Evolutionary conservation across 2,797 vertebrate species (phyloP).

Genomic region (Macrochelys suwanniensis): DNA sequence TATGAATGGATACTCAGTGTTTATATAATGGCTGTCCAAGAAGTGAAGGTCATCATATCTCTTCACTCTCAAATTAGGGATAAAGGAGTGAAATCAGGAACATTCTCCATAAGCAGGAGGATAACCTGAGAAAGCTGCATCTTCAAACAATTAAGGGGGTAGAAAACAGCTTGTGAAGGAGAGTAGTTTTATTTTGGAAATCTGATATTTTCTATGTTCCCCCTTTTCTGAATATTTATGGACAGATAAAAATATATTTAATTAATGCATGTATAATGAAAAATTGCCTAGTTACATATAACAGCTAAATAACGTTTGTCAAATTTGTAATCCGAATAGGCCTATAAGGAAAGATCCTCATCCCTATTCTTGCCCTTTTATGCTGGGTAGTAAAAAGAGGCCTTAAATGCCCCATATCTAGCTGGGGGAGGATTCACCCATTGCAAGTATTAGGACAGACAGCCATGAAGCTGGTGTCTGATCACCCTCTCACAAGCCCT

Average conservation of each 20-base stretch:
- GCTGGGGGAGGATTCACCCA: not conserved
- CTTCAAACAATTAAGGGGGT: not conserved
- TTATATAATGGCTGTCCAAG: slow-evolving; percentile 43
- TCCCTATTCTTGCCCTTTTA: accelerated
- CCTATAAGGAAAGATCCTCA: not conserved
- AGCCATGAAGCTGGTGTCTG: not conserved
- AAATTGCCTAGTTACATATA: not conserved
- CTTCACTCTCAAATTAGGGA: slow-evolving; percentile 56
- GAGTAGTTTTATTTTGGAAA: not conserved
- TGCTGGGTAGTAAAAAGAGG: not conserved
- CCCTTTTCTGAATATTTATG: not conserved
- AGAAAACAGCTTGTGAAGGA: not conserved
- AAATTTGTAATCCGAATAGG: accelerated
- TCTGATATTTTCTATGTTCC: not conserved
- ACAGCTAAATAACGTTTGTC: not conserved
- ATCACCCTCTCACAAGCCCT: not conserved
- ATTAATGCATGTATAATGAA: not conserved
- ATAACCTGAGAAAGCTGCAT: not conserved
- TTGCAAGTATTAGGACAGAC: accelerated
- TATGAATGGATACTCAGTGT: slow-evolving; percentile 66
- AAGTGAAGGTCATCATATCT: slow-evolving; percentile 56
- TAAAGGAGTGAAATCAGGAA: slow-evolving; percentile 51
- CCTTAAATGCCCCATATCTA: not conserved
- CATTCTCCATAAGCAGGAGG: slow-evolving; percentile 31
- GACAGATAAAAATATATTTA: not conserved